These are phyloP conservation scores for Choloepus hoffmanni DNA, from an alignment of 2,113 vertebrate genomes.

Conservation along the genomic window DNA sequence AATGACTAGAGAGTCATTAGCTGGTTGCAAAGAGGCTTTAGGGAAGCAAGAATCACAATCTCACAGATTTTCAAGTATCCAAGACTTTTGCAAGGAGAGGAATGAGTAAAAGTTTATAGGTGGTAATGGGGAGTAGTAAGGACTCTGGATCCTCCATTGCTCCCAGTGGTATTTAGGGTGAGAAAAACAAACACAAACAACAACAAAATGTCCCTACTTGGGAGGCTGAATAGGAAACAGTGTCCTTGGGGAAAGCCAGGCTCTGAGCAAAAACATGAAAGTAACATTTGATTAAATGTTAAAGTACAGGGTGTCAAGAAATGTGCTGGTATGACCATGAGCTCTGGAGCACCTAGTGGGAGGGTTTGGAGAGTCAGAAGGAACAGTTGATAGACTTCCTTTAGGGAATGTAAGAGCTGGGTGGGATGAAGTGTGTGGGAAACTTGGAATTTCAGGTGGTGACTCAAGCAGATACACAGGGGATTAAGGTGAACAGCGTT, in stretches of 20 bases:
- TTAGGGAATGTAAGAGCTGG: neutral
- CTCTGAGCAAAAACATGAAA: neutral
- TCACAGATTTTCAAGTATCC: neutral
- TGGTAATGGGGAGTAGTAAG: neutral
- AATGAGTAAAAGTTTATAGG: too few species aligned
- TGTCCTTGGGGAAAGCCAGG: neutral
- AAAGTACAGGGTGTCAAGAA: neutral
- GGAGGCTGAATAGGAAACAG: neutral
- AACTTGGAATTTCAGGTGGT: neutral
- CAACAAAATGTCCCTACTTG: neutral
- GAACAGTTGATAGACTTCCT: neutral
- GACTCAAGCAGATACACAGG: neutral
- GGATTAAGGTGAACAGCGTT: neutral
- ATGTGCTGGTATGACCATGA: neutral
- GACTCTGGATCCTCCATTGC: neutral
- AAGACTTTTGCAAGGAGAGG: neutral
- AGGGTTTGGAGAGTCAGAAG: neutral
- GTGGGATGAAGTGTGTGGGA: neutral
- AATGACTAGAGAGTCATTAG: neutral
- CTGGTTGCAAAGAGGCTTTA: neutral
- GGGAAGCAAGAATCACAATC: neutral
- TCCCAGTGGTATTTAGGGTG: neutral
- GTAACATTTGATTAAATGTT: neutral
- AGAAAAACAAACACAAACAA: neutral
- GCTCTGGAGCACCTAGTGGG: neutral